phyloP scores from a whole-genome alignment of 2,113 vertebrate species.

The Dromaius novaehollandiae region DNA sequence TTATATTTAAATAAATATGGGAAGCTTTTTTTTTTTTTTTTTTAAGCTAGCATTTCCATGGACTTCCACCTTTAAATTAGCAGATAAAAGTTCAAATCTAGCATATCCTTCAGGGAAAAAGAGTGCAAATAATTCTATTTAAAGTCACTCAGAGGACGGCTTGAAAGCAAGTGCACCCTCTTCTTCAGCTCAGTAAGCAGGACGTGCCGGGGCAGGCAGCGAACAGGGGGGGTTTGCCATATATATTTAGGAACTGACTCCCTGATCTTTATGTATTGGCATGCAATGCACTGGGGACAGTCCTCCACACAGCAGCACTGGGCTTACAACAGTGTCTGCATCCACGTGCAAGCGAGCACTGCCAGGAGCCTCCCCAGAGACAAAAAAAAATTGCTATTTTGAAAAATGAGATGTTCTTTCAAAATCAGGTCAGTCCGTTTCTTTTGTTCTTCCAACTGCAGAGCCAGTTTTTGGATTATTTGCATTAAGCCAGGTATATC shows the following conservation, averaged over 20 bases:
- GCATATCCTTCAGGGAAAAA: not conserved
- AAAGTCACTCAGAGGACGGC: not conserved
- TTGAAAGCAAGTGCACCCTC: not conserved
- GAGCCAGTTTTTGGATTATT: not conserved
- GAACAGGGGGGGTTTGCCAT: not conserved
- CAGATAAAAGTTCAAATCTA: not conserved
- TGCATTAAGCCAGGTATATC: not conserved
- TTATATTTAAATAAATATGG: not conserved
- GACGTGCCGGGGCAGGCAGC: constrained; percentile 7
- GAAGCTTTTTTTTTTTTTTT: not conserved
- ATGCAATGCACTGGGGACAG: not conserved
- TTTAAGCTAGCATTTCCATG: not conserved
- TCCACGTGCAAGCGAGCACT: not conserved
- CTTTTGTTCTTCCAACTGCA: not conserved
- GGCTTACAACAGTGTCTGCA: not conserved
- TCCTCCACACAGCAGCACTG: not conserved
- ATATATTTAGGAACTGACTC: not conserved
- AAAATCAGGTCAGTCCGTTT: not conserved
- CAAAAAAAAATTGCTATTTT: not conserved
- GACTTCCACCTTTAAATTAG: constrained; percentile 1
- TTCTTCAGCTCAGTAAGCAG: not conserved
- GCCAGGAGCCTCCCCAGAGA: not conserved
- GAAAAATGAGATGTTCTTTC: not conserved
- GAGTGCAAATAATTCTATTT: not conserved
- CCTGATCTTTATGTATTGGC: not conserved